Evolutionary conservation across 2,888 invertebrate genomes (phyloP).

Genomic region (Lithodes maja): DNA sequence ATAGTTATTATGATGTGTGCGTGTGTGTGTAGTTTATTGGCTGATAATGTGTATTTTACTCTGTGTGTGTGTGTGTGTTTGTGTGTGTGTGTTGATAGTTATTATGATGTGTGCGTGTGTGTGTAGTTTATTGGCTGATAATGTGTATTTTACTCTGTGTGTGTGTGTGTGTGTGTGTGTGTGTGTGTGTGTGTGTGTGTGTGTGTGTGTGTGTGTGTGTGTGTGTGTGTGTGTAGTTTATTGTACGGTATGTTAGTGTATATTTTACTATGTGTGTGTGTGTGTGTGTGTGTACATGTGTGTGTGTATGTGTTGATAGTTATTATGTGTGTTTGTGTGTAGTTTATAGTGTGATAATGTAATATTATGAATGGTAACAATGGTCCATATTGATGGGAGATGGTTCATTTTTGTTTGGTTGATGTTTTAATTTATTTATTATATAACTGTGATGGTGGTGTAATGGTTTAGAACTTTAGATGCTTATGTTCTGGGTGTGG

Average conservation of each 20-base stretch:
- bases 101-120: too few species aligned
- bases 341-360: not conserved
- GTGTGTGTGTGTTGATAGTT: constrained; percentile 3
- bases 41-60: not conserved
- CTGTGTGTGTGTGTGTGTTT: not conserved
- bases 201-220: constrained; percentile 3
- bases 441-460: too few species aligned
- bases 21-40: not conserved
- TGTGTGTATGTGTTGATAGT: not conserved
- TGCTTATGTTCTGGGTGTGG: too few species aligned
- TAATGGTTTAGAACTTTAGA: too few species aligned
- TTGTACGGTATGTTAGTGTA: too few species aligned
- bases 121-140: too few species aligned
- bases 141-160: not conserved
- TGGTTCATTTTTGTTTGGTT: too few species aligned
- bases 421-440: too few species aligned
- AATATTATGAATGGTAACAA: not conserved
- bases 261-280: too few species aligned
- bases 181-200: not conserved
- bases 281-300: constrained; percentile 10
- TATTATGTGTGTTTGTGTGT: not conserved
- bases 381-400: too few species aligned
- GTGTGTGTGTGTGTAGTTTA: too few species aligned
- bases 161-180: constrained; percentile 5
- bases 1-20: too few species aligned